These are phyloP conservation scores for Tenebrio molitor DNA, from an alignment of 1,140 invertebrate genomes.

Conservation along the genomic window DNA sequence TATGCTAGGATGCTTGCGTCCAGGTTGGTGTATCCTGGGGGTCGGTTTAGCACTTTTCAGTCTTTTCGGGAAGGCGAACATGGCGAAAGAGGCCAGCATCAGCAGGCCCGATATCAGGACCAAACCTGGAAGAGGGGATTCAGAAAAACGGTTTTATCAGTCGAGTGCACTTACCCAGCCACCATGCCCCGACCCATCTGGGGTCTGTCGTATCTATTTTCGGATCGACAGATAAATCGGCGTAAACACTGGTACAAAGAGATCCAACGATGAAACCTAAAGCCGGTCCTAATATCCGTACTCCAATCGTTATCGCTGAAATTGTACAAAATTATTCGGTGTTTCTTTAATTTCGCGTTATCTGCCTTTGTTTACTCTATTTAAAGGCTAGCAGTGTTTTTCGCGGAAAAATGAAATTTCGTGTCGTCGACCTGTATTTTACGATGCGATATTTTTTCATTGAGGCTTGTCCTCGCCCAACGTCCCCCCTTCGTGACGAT, in stretches of 20 bases:
- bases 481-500: too few species aligned
- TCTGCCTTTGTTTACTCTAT: not conserved
- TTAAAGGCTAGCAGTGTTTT: not conserved
- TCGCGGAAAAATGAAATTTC: constrained; percentile 1
- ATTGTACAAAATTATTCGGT: constrained; percentile 51
- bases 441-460: constrained; percentile 18
- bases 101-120: constrained; percentile 85
- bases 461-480: too few species aligned
- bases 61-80: constrained; percentile 90
- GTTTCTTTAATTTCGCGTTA: constrained; percentile 23
- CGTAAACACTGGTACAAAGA: constrained; percentile 89
- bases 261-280: constrained; percentile 93
- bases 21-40: constrained; percentile 64
- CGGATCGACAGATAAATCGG: constrained; percentile 81
- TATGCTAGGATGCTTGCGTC: constrained; percentile 73
- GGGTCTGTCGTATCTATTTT: constrained; percentile 87
- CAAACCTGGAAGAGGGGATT: constrained; percentile 77
- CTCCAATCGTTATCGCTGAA: constrained; percentile 91
- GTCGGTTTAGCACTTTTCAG: constrained; percentile 70
- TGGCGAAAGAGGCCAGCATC: constrained; percentile 83
- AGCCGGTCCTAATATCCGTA: constrained; percentile 90
- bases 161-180: constrained; percentile 75
- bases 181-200: constrained; percentile 94
- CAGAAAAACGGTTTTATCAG: too few species aligned
- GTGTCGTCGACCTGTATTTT: constrained; percentile 8